Evolutionary conservation across 2,888 invertebrate species (phyloP), one percentile per base, ranked within the genome.

Genomic region (Tinea semifulvella): DNA sequence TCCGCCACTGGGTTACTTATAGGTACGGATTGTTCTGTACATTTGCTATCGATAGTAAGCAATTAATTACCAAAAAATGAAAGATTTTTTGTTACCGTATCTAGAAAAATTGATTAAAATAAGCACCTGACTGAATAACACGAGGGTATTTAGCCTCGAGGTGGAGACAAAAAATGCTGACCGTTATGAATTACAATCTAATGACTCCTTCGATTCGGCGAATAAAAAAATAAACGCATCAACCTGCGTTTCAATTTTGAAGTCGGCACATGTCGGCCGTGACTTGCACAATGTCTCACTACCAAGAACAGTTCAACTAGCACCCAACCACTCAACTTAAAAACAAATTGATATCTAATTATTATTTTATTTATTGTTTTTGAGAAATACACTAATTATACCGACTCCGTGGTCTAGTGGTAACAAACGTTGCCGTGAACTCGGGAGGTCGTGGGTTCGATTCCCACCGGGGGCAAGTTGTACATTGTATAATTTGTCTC

Each of bases 171-270:
- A 72, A 73, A 68, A 62, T 53, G 45, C 46, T 52, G 61, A 66
- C 77, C 75, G 77, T 77, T 77, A 74, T 68, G 63, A 69, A 60
- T 69, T 70, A 73, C 70, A 61, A 65, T 69, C 69, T 76, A 75
- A 74, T 72, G 72, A 72, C 65, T 64, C 60, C 58, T 62, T 64
- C 64, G 67, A 68, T 68, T 67, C 59, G 55, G 58, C 55, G 62
- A 65, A 65, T 61, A 65, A 62, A 58, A 64, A 68, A 64, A 70
- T 58, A 67, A 57, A 60, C 60, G 61, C 62, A 60, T 56, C 58
- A 55, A 57, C 58, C 54, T 58, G 60, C 60, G 62, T 68, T 69
- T 67, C 68, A 68, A 69, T 67, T 70, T 67, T 58, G 60, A 57
- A 60, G 68, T 65, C 63, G 65, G 67, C 79, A 74, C 71, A 77